Evolutionary conservation across 1,140 invertebrate genomes (phyloP), one percentile per base, ranked within the genome.

Genomic region (Antheraea pernyi): DNA sequence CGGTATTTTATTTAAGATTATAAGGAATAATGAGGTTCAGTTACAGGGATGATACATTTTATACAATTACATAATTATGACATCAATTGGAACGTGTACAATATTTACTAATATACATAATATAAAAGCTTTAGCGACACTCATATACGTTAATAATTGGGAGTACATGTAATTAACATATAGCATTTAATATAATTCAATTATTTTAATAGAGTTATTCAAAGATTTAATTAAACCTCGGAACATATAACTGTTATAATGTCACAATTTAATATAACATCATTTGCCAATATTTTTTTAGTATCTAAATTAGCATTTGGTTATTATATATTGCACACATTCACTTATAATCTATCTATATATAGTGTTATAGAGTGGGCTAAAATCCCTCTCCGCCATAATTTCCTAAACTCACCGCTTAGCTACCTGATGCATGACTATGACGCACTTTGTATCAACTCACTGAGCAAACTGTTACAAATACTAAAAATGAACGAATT

Each of bases 341-440:
- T 86, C 80, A 88, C 78, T 88, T 85, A 83, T 67, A 69, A 75
- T 81, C 77, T 86, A 86, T 75, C 68, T 79, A 77, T 83, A 83
- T 85, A 78, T 42, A 82, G 82, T 81, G 74, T 30, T 30, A 80
- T 75, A 75, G 86, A 90, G 82, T 84, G 89, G 89, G 88, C 88
- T 82, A 84, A 80, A 88, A 89, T 92, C 89, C 89, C 89, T 91
- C 89, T 88, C 88, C 89, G 86, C 88, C 89, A 91, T 81, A 91
- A 88, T 84, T 86, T 87, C 83, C 78, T 89, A 80, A 89, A 89
- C 89, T 91, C 89, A 91, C 88, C 89, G 89, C 80, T 80, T 82
- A 86, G 70, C 87, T 91, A 91, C 85, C 87, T 69, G 80, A 88
- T 90, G 86, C 87, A 91, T 88, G 87, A 89, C 81, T 89, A 80